Conservation (phyloP, 1,140 invertebrate species). For the Dendroctonus valens region DNA sequence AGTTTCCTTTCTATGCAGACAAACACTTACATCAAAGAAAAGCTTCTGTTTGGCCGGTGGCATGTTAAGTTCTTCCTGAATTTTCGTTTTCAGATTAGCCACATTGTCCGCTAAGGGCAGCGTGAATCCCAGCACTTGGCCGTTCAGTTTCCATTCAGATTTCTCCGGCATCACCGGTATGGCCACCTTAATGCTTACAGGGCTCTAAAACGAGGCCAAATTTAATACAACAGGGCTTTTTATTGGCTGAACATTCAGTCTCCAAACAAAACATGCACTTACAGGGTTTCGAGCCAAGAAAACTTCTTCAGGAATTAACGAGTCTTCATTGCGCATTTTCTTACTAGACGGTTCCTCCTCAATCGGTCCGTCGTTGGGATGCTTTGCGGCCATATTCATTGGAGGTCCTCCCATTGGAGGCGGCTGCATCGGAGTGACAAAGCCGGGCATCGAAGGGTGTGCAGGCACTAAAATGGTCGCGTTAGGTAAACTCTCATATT, state of each 20-base stretch:
- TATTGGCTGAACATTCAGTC: too few species aligned
- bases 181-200: constrained; percentile 74
- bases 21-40: constrained; percentile 72
- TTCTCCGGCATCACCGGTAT: constrained; percentile 86
- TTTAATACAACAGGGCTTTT: neutral
- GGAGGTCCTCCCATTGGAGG: constrained; percentile 50
- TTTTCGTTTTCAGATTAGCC: constrained; percentile 81
- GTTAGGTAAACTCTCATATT: too few species aligned
- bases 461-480: constrained; percentile 43
- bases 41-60: constrained; percentile 98
- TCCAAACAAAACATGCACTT: constrained; percentile 14
- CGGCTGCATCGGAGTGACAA: constrained; percentile 51
- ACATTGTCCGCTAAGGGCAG: constrained; percentile 80
- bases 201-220: constrained; percentile 51
- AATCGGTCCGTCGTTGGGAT: constrained; percentile 50
- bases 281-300: constrained; percentile 69
- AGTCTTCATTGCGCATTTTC: constrained; percentile 88
- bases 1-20: constrained; percentile 1
- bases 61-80: constrained; percentile 88
- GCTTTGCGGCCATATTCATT: constrained; percentile 54
- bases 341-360: constrained; percentile 88
- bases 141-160: constrained; percentile 94
- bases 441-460: constrained; percentile 55
- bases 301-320: constrained; percentile 82
- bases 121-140: constrained; percentile 79